Percentiles rank a stretch among this genome's conserved stretches.
phyloP scores from a whole-genome alignment of 2,888 invertebrate species.

The Ichneumoninae sp. region DNA sequence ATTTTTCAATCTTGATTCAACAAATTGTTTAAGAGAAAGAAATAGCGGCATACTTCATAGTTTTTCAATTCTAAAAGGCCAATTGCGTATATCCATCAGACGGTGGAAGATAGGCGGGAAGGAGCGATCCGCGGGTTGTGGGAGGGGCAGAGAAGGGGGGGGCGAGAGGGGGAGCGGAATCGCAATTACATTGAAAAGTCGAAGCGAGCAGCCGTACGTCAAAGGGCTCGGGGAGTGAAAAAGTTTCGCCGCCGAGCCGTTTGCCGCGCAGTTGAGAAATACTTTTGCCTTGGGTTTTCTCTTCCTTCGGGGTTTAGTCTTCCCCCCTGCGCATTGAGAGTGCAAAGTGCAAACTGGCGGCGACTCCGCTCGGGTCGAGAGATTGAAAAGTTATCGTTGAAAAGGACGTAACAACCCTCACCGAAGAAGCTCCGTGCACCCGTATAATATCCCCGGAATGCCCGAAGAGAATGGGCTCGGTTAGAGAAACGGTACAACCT shows the following conservation, averaged over 20 bases:
- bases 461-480: not conserved
- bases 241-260: conserved; percentile 61
- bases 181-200: conserved; percentile 68
- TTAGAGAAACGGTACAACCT: not conserved
- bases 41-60: conserved; percentile 47
- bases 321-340: conserved; percentile 42
- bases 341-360: conserved; percentile 65
- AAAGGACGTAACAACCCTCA: conserved; percentile 58
- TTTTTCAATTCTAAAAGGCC: conserved; percentile 58
- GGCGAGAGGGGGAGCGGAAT: conserved; percentile 26
- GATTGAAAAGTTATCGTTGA: conserved; percentile 63
- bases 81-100: conserved; percentile 58
- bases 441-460: conserved; percentile 14
- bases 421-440: not conserved
- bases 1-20: not conserved
- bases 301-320: conserved; percentile 27
- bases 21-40: conserved; percentile 23
- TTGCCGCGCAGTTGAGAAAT: conserved; percentile 59
- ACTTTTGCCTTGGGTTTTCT: conserved; percentile 46
- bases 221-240: conserved; percentile 64
- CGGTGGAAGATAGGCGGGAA: not conserved
- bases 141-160: not conserved
- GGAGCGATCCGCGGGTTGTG: not conserved
- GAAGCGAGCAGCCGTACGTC: conserved; percentile 64
- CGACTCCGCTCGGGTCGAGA: conserved; percentile 20